Percentiles rank a stretch among this genome's conserved stretches.
phyloP scores from a whole-genome alignment of 2,797 vertebrate species.

The Peromyscus nudipes region DNA sequence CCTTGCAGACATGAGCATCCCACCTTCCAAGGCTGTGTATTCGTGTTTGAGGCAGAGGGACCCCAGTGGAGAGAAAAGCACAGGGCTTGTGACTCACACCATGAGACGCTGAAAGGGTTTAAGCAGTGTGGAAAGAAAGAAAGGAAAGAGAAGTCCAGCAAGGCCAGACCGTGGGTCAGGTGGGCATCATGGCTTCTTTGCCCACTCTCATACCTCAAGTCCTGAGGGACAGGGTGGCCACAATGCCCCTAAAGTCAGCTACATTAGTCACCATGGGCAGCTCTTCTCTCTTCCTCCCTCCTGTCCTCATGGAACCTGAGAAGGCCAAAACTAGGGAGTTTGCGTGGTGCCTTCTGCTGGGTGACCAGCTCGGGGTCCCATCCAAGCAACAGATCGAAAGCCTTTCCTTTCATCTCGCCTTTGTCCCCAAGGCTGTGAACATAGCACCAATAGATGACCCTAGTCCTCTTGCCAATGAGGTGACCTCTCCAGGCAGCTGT shows the following conservation, averaged over 20 bases:
- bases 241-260: accelerated
- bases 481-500: neutral
- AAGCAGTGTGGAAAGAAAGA: neutral
- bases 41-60: neutral
- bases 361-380: neutral
- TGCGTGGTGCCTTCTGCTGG: neutral
- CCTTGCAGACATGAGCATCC: neutral
- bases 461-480: accelerated
- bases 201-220: neutral
- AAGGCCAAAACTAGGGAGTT: neutral
- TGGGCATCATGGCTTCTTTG: neutral
- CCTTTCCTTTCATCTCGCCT: neutral
- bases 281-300: neutral
- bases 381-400: neutral
- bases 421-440: neutral
- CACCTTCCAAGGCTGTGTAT: too few species aligned
- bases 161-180: accelerated
- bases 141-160: neutral
- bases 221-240: neutral
- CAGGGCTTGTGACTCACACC: neutral
- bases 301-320: neutral
- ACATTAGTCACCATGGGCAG: neutral
- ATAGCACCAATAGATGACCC: neutral
- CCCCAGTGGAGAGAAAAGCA: neutral
- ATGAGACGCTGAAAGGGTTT: neutral